A percentile compares a stretch with the other conserved stretches of the same genome.
Evolutionary conservation across 2,797 vertebrate genomes (phyloP).

Genomic region (Acrocephalus scirpaceus): DNA sequence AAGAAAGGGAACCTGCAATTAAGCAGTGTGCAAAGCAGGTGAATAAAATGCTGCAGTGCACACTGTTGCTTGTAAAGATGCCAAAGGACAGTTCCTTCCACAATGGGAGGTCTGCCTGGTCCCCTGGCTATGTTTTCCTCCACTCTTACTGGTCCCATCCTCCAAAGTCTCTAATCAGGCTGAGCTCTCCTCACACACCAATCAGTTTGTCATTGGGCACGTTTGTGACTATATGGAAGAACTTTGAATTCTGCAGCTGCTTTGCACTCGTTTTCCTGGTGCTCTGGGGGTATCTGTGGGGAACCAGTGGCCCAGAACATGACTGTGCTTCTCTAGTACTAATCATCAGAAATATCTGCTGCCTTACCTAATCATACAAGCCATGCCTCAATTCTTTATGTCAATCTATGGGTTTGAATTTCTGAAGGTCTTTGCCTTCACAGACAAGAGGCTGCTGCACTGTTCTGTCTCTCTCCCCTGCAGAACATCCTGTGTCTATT

Average conservation of each 20-base stretch:
- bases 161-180: background rate
- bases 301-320: background rate
- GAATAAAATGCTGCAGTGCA: background rate
- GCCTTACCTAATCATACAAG: background rate
- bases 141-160: background rate
- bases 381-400: background rate
- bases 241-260: background rate
- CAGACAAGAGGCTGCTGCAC: background rate
- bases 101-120: background rate
- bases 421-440: background rate
- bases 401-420: background rate
- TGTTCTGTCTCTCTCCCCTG: background rate
- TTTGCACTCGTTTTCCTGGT: background rate
- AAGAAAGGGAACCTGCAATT: background rate
- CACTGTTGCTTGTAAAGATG: background rate
- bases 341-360: background rate
- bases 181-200: background rate
- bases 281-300: background rate
- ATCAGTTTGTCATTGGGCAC: background rate
- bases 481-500: background rate
- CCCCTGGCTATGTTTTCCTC: background rate
- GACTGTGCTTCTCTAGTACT: background rate
- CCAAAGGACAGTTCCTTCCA: background rate
- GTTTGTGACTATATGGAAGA: background rate
- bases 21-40: background rate